A percentile compares a stretch with the other conserved stretches of the same genome.
Conservation (phyloP, 2,888 invertebrate species). For the Chironomus tentans region DNA sequence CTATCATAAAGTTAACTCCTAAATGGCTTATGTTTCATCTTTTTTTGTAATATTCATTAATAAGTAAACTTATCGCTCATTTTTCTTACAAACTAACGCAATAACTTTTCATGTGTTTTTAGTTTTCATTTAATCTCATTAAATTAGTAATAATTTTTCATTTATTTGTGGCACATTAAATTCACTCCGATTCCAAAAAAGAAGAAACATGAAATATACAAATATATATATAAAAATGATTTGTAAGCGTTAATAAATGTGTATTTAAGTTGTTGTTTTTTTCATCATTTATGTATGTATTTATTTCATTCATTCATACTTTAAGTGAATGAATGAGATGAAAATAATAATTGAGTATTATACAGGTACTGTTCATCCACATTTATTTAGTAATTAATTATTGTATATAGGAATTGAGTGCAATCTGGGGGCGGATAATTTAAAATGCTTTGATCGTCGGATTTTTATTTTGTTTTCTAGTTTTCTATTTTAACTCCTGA, state of each 20-base stretch:
- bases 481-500: too few species aligned
- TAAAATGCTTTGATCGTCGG: not conserved
- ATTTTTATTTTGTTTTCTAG: too few species aligned
- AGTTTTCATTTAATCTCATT: not conserved
- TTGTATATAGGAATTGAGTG: not conserved
- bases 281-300: not conserved
- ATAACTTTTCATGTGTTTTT: not conserved
- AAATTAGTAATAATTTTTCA: conserved; percentile 5
- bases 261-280: not conserved
- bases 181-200: conserved; percentile 17
- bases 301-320: not conserved
- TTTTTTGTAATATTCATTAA: not conserved
- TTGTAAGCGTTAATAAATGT: not conserved
- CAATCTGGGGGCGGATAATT: not conserved
- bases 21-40: not conserved
- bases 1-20: conserved; percentile 4
- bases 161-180: conserved; percentile 23
- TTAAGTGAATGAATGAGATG: too few species aligned
- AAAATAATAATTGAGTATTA: conserved; percentile 18
- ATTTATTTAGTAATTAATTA: not conserved
- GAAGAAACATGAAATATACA: not conserved
- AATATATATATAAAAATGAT: not conserved
- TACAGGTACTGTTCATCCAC: conserved; percentile 19
- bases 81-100: conserved; percentile 1
- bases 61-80: conserved; percentile 19